Percentiles rank a stretch among this genome's conserved stretches.
Evolutionary conservation across 2,888 invertebrate genomes (phyloP).

Genomic region (Pycnomerus fuliginosus): DNA sequence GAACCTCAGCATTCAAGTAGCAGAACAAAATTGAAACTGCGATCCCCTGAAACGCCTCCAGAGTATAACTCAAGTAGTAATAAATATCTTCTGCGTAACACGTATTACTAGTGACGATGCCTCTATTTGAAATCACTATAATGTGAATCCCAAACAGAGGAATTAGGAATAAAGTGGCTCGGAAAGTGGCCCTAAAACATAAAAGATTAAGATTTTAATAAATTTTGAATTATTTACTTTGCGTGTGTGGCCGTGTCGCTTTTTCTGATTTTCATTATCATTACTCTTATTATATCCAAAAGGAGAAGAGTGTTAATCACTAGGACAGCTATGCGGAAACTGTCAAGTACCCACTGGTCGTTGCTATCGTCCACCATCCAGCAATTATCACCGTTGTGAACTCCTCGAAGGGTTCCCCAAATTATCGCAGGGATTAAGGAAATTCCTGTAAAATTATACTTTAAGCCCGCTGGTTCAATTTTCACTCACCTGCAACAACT

Average conservation of each 20-base stretch:
- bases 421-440: constrained; percentile 57
- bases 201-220: not conserved
- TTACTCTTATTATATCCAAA: constrained; percentile 63
- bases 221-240: constrained; percentile 29
- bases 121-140: constrained; percentile 60
- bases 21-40: constrained; percentile 67
- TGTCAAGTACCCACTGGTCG: constrained; percentile 64
- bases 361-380: constrained; percentile 61
- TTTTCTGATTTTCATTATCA: constrained; percentile 63
- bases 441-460: constrained; percentile 42
- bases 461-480: not conserved
- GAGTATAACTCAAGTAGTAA: constrained; percentile 59
- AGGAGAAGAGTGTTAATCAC: constrained; percentile 61
- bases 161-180: constrained; percentile 67
- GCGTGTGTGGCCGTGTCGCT: constrained; percentile 55
- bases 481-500: constrained; percentile 51
- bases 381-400: constrained; percentile 58
- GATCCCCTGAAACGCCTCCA: constrained; percentile 64
- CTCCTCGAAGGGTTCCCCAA: constrained; percentile 59
- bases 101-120: constrained; percentile 55
- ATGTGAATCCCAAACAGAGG: constrained; percentile 72
- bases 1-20: constrained; percentile 63
- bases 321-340: constrained; percentile 60
- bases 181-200: constrained; percentile 59
- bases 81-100: constrained; percentile 57